phyloP scores from a whole-genome alignment of 2,113 vertebrate species.

The Holacanthus passer region DNA sequence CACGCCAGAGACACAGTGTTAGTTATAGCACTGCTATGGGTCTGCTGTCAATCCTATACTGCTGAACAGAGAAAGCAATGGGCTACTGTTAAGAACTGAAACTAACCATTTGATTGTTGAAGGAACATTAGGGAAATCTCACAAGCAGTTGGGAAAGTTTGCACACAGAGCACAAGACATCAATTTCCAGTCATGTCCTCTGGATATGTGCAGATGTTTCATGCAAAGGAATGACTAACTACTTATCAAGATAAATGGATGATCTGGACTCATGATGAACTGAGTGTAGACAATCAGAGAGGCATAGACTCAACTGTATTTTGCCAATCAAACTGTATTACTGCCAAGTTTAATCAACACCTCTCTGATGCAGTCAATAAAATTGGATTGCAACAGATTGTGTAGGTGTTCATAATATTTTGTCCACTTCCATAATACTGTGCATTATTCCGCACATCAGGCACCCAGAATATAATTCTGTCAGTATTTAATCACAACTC shows the following conservation, averaged over 20 bases:
- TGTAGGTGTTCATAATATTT: neutral
- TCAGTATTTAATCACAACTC: neutral
- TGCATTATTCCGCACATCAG: neutral
- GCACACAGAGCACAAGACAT: neutral
- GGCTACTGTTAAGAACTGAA: conserved; percentile 22
- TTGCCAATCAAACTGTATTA: conserved; percentile 4
- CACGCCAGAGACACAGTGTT: conserved; percentile 46
- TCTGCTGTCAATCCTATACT: conserved; percentile 2
- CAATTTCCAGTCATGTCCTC: conserved; percentile 6
- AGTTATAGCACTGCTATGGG: neutral
- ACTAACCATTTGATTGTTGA: conserved; percentile 30
- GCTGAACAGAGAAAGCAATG: neutral
- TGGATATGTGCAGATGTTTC: conserved; percentile 5
- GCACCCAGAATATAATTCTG: neutral
- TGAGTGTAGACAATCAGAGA: conserved; percentile 1
- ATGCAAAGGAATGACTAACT: conserved; percentile 33
- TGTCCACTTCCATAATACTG: neutral
- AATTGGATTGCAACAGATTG: neutral
- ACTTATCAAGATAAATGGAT: conserved; percentile 3
- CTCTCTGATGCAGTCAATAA: neutral
- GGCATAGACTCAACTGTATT: neutral
- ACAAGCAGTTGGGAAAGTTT: conserved; percentile 12
- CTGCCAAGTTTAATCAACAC: neutral
- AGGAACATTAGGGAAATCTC: neutral
- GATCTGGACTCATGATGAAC: conserved; percentile 8